A percentile compares a stretch with the other conserved stretches of the same genome.
Evolutionary conservation across 2,888 invertebrate species (phyloP).

Genomic region (Ennomos erosarius): DNA sequence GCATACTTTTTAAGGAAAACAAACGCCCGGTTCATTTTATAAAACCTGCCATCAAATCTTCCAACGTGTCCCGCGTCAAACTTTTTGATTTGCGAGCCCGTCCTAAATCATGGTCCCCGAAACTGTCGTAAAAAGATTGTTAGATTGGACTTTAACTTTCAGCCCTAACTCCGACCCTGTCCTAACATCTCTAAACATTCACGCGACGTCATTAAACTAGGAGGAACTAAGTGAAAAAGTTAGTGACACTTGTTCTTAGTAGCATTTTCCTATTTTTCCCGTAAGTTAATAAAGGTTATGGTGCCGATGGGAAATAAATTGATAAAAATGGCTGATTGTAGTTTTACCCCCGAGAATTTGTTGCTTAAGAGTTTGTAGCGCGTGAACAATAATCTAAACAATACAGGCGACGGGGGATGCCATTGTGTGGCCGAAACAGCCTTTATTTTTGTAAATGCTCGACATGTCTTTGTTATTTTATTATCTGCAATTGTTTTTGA

Average conservation of each 20-base stretch:
- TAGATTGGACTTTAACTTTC: constrained; percentile 35
- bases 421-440: constrained; percentile 16
- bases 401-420: constrained; percentile 21
- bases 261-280: neutral
- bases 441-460: constrained; percentile 17
- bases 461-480: neutral
- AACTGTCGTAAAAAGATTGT: constrained; percentile 37
- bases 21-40: neutral
- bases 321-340: constrained; percentile 27
- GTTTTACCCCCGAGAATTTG: constrained; percentile 3
- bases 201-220: constrained; percentile 48
- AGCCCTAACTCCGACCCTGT: constrained; percentile 29
- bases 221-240: constrained; percentile 49
- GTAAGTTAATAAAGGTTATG: constrained; percentile 13
- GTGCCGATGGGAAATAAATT: constrained; percentile 27
- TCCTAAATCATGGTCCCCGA: constrained; percentile 24
- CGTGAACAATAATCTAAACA: constrained; percentile 27
- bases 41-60: constrained; percentile 14
- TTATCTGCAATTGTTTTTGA: neutral
- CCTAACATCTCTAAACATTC: constrained; percentile 30
- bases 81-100: constrained; percentile 38
- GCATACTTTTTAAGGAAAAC: neutral
- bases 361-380: constrained; percentile 9
- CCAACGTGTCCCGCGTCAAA: constrained; percentile 33
- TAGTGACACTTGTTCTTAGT: constrained; percentile 21